Evolutionary conservation across 2,888 invertebrate species (phyloP), one percentile per base, ranked within the genome.

Genomic region (Dinocampus coccinellae): DNA sequence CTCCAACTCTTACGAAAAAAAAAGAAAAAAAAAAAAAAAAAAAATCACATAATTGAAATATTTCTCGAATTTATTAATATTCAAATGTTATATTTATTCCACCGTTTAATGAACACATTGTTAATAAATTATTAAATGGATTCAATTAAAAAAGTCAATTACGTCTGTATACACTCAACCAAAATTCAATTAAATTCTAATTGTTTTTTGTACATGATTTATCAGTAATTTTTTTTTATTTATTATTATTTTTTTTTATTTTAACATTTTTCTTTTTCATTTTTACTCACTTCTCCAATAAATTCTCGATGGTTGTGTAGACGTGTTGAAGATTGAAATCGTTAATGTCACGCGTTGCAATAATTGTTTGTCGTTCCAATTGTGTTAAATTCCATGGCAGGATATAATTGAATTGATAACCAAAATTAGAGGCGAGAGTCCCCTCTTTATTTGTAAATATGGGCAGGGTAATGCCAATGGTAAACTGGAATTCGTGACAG

Each of bases 331-430:
- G 76, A 75, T 80, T 76, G 73, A 84, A 76, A 75, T 81, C 79
- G 42, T 81, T 80, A 29, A 72, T 76, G 47, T 78, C 78, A 39
- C 86, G 82, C 34, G 82, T 81, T 11, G 81, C 79, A 70, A 84
- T 73, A 64, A 83, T 71, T 60, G 76, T 79, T 34, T 84, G 78
- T 74, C 83, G 81, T 20, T 87, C 77, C 29, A 72, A 55, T 73
- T 87, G 83, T 74, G 83, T 82, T 77, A 80, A 68, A 78, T 87
- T 86, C 79, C 80, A 83, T 33, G 87, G 87, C 73, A 87, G 76
- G 36, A 62, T 78, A 78, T 83, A 87, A 78, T 87, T 87, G 78
- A 87, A 82, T 81, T 87, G 87, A 79, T 82, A 86, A 63, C 81
- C 87, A 33, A 77, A 73, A 55, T 80, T 77, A 78, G 81, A 84